Percentiles rank a stretch among this genome's conserved stretches.
phyloP scores from a whole-genome alignment of 2,113 vertebrate species.

The Mohoua ochrocephala region DNA sequence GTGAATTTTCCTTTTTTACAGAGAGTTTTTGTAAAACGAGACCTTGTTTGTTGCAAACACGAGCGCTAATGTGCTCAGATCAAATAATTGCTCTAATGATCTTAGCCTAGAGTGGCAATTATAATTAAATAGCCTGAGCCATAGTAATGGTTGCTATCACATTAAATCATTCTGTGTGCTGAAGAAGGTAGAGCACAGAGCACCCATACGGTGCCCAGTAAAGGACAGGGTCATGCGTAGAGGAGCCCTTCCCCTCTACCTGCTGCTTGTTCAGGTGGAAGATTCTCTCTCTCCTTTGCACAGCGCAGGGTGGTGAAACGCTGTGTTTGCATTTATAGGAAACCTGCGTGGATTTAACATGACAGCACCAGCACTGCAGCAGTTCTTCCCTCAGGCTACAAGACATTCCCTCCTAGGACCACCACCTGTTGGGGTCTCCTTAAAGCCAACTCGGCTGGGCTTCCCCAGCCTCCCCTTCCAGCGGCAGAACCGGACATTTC shows the following conservation, averaged over 20 bases:
- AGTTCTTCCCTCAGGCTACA: constrained; percentile 88
- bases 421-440: constrained; percentile 87
- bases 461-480: constrained; percentile 81
- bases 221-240: not conserved
- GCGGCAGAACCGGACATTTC: constrained; percentile 79
- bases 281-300: not conserved
- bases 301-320: not conserved
- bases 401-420: constrained; percentile 91
- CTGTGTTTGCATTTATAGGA: constrained; percentile 65
- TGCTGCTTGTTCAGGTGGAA: not conserved
- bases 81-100: constrained; percentile 32
- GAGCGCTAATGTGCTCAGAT: not conserved
- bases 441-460: constrained; percentile 83
- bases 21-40: not conserved
- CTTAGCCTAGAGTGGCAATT: not conserved
- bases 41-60: not conserved
- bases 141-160: not conserved
- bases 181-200: not conserved
- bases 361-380: constrained; percentile 85
- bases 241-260: not conserved
- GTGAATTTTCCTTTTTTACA: not conserved
- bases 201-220: not conserved
- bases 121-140: not conserved
- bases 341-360: constrained; percentile 85
- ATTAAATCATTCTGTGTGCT: not conserved